Evolutionary conservation across 2,888 invertebrate species (phyloP).

Genomic region (Nomada lathburiana): DNA sequence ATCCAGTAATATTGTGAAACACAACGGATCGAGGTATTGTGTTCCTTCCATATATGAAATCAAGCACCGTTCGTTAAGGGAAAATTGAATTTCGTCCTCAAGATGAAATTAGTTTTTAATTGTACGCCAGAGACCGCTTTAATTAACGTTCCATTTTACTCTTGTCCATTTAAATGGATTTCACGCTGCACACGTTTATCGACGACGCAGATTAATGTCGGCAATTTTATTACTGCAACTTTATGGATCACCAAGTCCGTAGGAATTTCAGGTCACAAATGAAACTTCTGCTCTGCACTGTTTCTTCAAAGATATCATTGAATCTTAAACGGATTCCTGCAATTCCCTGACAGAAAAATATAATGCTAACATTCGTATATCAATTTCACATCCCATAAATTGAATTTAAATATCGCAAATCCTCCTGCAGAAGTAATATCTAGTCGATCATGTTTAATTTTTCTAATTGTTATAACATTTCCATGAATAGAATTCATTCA

Average conservation of each 20-base stretch:
- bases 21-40: neutral
- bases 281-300: neutral
- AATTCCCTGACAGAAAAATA: too few relatives aligned
- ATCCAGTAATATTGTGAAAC: neutral
- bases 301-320: too few relatives aligned
- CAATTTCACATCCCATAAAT: too few relatives aligned
- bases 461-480: too few relatives aligned
- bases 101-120: slow-evolving; percentile 31
- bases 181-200: slow-evolving; percentile 42
- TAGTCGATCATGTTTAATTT: too few relatives aligned
- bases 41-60: too few relatives aligned
- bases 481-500: too few relatives aligned
- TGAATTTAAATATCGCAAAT: neutral
- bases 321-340: too few relatives aligned
- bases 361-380: too few relatives aligned
- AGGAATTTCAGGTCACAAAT: slow-evolving; percentile 21
- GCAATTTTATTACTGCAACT: slow-evolving; percentile 35
- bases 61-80: too few relatives aligned
- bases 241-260: slow-evolving; percentile 13
- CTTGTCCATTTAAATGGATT: slow-evolving; percentile 48
- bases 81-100: slow-evolving; percentile 8
- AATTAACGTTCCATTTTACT: slow-evolving; percentile 41
- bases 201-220: slow-evolving; percentile 45
- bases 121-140: slow-evolving; percentile 33
- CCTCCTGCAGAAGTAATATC: too few relatives aligned